Evolutionary conservation across 2,888 invertebrate genomes (phyloP), one percentile per base, ranked within the genome.

Genomic region (Eristalis pertinax): DNA sequence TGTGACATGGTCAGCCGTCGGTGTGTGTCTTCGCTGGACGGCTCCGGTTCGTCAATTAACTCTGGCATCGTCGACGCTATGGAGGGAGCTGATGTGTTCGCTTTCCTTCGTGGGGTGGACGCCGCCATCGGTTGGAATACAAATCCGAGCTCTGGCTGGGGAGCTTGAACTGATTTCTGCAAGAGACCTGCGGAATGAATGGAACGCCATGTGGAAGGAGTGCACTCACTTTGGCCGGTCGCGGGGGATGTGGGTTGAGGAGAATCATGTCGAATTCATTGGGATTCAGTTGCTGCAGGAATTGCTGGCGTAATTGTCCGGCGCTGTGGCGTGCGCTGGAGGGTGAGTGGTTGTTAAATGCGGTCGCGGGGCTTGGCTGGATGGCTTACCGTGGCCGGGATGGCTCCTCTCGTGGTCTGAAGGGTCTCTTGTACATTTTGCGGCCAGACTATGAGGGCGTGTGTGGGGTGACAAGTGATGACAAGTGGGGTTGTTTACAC

Each of bases 41-140:
- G n/a, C 1, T 50, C 50, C 7, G 50, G 24, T 0, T 32, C 35
- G 11, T 32, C n/a, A 1, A 13, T 38, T 4, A 38, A 2, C 38
- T 38, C 13, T 2, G 38, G 38, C 38, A 38, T 38, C 38, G 38
- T 11, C 13, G 38, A 32, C 1, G 8, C 32, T 8, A 32, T 8
- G 38, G 15, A 15, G 0, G 2, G n/a, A 8, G 15, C 22, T 13
- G 11, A 1, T 0, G 15, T 15, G 0, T 13, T 43, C 11, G 1
- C 11, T 13, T 29, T 63, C 22, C 32, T 73, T 4, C 38, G 32
- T 4, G 73, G 73, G 11, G 73, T 73, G 19, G 73, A 73, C 19
- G 73, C 63, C 22, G 63, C 41, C 32, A 50, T 4, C 5, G 73
- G 73, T 7, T 73, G 62, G 8, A 73, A 73, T 41, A 19, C 69